These are phyloP conservation scores for Tichodroma muraria DNA, from an alignment of 2,113 vertebrate species.

Conservation along the genomic window DNA sequence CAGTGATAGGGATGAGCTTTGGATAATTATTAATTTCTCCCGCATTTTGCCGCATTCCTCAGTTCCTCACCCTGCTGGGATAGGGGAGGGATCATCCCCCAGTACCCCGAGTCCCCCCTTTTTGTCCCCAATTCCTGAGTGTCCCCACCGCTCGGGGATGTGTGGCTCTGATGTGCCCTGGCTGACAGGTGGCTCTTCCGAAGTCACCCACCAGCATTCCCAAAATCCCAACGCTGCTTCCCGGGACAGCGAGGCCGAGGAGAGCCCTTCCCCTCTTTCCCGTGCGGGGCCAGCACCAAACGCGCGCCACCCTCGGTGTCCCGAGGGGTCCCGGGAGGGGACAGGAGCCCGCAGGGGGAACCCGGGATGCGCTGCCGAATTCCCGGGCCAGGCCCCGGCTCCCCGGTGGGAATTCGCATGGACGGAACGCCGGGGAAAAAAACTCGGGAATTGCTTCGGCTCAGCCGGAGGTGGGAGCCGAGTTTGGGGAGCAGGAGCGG, in stretches of 20 bases:
- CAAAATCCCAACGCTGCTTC: background rate
- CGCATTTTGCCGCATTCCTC: background rate
- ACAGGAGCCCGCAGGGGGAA: background rate
- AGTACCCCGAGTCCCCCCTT: accelerated
- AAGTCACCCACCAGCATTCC: accelerated
- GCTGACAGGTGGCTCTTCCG: background rate
- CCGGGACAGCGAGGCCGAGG: accelerated
- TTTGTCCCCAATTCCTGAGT: accelerated
- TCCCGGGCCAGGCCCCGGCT: no score
- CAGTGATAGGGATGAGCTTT: background rate
- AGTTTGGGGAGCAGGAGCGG: background rate
- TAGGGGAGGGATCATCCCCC: background rate
- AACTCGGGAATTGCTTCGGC: background rate
- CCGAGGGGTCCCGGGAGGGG: accelerated
- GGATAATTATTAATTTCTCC: conserved; percentile 29
- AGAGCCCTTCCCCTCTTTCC: accelerated
- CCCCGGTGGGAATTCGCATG: background rate
- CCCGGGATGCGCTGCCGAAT: accelerated
- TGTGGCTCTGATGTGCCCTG: background rate
- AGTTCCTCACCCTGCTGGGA: background rate
- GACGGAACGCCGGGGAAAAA: background rate
- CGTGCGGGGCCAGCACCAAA: background rate
- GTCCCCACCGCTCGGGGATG: background rate
- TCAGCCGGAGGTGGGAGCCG: background rate
- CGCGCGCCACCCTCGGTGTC: no score